Conservation (phyloP, 2,797 vertebrate genomes). For the Octomys mimax region DNA sequence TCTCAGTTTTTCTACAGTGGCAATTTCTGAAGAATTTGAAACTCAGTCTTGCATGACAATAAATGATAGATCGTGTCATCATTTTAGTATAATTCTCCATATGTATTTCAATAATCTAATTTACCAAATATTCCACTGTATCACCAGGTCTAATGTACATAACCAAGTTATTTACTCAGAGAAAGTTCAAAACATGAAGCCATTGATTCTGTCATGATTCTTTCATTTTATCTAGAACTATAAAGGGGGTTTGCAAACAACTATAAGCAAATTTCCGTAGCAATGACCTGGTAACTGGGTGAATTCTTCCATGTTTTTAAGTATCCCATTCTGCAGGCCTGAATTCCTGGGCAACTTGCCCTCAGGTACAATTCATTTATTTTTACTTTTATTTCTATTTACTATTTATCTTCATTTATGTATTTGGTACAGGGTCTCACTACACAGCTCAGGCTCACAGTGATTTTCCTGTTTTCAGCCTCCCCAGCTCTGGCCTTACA, state of each 20-base stretch:
- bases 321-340: not conserved
- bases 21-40: not conserved
- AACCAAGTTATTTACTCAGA: not conserved
- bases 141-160: not conserved
- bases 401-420: too few species aligned
- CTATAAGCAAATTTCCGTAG: not conserved
- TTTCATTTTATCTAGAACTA: not conserved
- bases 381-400: too few species aligned
- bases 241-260: not conserved
- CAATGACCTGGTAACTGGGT: not conserved
- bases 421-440: too few species aligned
- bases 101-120: not conserved
- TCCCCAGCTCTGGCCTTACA: too few species aligned
- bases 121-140: not conserved
- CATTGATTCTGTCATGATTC: not conserved
- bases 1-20: not conserved
- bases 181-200: not conserved
- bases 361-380: not conserved
- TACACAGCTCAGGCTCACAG: too few species aligned
- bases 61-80: not conserved
- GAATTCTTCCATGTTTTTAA: not conserved
- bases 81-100: not conserved
- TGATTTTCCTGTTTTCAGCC: too few species aligned
- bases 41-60: not conserved
- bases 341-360: not conserved